phyloP scores from a whole-genome alignment of 2,888 invertebrate genomes.

The Piscicola geometra region DNA sequence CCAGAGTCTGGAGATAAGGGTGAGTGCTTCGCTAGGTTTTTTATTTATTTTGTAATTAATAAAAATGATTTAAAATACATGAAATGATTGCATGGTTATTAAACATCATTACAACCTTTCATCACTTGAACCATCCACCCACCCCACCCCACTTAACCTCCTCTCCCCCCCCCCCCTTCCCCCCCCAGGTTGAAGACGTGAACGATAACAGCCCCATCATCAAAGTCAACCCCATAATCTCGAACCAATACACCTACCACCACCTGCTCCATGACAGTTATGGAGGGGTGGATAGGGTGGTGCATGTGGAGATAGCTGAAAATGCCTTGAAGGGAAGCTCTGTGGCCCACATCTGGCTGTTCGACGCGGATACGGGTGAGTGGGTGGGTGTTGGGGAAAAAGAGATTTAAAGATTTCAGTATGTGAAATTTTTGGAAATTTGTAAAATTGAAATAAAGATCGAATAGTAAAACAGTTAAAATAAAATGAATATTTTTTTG shows the following conservation, averaged over 20 bases:
- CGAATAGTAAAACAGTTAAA: too few relatives aligned
- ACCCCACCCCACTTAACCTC: too few relatives aligned
- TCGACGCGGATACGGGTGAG: constrained; percentile 33
- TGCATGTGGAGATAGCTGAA: constrained; percentile 35
- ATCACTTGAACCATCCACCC: too few relatives aligned
- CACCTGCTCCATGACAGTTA: constrained; percentile 43
- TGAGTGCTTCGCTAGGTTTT: too few relatives aligned
- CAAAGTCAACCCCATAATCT: constrained; percentile 53
- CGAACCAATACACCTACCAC: constrained; percentile 45
- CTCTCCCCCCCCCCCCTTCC: too few relatives aligned
- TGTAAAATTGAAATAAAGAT: too few relatives aligned
- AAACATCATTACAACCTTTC: too few relatives aligned
- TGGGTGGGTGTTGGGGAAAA: neutral
- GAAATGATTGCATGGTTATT: too few relatives aligned
- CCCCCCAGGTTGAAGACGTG: constrained; percentile 36
- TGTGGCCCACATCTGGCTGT: constrained; percentile 39
- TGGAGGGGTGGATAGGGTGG: neutral
- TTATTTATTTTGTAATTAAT: too few relatives aligned
- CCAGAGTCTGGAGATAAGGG: constrained; percentile 29
- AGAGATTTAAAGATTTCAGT: neutral
- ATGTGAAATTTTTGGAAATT: neutral
- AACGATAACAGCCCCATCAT: constrained; percentile 40
- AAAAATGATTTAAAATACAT: too few relatives aligned
- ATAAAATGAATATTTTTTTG: too few relatives aligned
- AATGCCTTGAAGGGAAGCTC: constrained; percentile 37